Evolutionary conservation across 2,797 vertebrate genomes (phyloP).

Genomic region (Caiman crocodilus): DNA sequence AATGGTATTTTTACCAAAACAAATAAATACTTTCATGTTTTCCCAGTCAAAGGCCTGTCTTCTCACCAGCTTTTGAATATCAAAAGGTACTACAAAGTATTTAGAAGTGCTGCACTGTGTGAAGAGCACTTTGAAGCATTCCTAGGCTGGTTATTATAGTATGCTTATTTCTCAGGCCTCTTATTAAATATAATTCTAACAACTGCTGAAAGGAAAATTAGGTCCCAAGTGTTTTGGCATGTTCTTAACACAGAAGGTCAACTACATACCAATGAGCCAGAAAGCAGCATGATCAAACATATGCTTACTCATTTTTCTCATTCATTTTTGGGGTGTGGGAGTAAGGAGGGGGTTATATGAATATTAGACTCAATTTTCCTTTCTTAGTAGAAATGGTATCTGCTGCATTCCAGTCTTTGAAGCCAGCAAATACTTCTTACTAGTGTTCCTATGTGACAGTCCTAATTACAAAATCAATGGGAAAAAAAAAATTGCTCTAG

Average conservation of each 20-base stretch:
- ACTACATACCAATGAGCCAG: constrained; percentile 49
- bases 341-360: not conserved
- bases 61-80: constrained; percentile 7
- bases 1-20: not conserved
- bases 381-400: not conserved
- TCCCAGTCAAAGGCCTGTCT: not conserved
- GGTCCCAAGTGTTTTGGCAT: constrained; percentile 60
- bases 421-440: not conserved
- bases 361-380: constrained; percentile 50
- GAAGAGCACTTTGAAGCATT: constrained; percentile 40
- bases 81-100: not conserved
- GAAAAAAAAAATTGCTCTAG: not conserved
- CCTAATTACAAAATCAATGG: not conserved
- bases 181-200: constrained; percentile 60
- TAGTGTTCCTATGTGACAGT: not conserved
- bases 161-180: constrained; percentile 33
- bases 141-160: constrained; percentile 19
- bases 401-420: not conserved
- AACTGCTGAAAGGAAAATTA: constrained; percentile 65
- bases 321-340: constrained; percentile 9
- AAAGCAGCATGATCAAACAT: constrained; percentile 62
- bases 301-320: constrained; percentile 47
- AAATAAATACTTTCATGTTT: not conserved
- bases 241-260: constrained; percentile 70
- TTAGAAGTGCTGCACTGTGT: not conserved